A percentile compares a stretch with the other conserved stretches of the same genome.
Evolutionary conservation across 2,797 vertebrate species (phyloP).

Genomic region (Pseudocheirus occidentalis): DNA sequence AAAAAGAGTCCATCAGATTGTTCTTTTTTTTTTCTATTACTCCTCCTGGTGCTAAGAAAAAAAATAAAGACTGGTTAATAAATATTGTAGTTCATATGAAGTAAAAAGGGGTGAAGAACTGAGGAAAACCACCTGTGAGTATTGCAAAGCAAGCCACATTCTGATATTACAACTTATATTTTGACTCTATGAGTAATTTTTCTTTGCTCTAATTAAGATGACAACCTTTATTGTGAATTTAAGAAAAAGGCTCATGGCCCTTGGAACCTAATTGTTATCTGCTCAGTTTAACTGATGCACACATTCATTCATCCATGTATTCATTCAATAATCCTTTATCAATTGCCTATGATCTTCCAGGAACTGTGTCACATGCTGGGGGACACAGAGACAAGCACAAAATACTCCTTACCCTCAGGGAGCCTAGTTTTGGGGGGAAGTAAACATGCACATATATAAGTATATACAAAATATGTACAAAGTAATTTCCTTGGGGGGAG

Average conservation of each 20-base stretch:
- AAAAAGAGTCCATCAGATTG: background rate
- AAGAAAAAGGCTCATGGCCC: background rate
- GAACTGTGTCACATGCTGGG: background rate
- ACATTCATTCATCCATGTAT: background rate
- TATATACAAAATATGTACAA: background rate
- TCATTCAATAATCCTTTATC: background rate
- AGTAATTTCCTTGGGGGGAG: background rate
- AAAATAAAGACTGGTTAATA: slow-evolving; percentile 1
- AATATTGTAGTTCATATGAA: background rate
- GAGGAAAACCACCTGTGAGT: background rate
- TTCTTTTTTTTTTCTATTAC: slow-evolving; percentile 8
- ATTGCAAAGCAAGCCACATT: background rate
- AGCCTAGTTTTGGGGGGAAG: background rate
- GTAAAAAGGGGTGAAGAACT: slow-evolving; percentile 14
- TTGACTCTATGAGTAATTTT: background rate
- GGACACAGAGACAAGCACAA: background rate
- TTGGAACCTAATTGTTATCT: background rate
- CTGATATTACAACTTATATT: background rate
- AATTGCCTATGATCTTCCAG: background rate
- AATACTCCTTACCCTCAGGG: background rate
- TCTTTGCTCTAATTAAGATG: slow-evolving; percentile 6
- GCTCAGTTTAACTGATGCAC: background rate
- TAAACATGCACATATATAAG: background rate
- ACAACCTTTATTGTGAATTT: background rate
- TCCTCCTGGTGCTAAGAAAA: slow-evolving; percentile 29